Evolutionary conservation across 2,888 invertebrate species (phyloP), one percentile per base, ranked within the genome.

Genomic region (Boloria selene): DNA sequence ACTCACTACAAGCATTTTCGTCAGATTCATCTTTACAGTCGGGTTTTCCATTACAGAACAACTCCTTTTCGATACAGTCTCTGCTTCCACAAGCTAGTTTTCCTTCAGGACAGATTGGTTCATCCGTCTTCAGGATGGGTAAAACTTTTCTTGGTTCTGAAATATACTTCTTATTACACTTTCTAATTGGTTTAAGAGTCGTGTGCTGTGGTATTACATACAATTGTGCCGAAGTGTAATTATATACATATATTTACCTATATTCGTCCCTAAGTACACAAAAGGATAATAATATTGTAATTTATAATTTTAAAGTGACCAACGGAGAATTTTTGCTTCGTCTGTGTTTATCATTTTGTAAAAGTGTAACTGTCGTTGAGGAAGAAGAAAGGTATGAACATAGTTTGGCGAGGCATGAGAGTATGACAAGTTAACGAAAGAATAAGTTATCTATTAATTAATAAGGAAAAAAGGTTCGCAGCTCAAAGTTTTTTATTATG

Each of bases 11-110:
- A 4, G 64, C 64, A 17, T 98, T 98, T 92, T 98, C 98, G 83
- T 98, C 98, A 61, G 98, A 98, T 83, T 97, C 98, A 83, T 98
- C 98, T 81, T 97, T 96, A 92, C 98, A 98, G 84, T 98, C 98
- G 61, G 96, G 94, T 87, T 97, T 97, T 80, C 97, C 98, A 82
- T 98, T 97, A 89, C 98, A 98, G 94, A 98, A 98, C 64, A 98
- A 93, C 81, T 96, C 96, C 87, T 96, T 97, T 76, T 97, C 97
- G 68, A 98, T 94, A 88, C 98, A 98, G 84, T 98, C 98, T 72
- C 97, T 97, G 87, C 96, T 96, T 70, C 98, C 98, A 85, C 98
- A 98, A 67, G 97, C 96, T 68, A 98, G 90, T 93, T 98, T 97
- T 65, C 97, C 97, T 79, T 96, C 97, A 16, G 97, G 96, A 78